phyloP scores from a whole-genome alignment of 2,888 invertebrate genomes.

The Acrocera orbiculus region DNA sequence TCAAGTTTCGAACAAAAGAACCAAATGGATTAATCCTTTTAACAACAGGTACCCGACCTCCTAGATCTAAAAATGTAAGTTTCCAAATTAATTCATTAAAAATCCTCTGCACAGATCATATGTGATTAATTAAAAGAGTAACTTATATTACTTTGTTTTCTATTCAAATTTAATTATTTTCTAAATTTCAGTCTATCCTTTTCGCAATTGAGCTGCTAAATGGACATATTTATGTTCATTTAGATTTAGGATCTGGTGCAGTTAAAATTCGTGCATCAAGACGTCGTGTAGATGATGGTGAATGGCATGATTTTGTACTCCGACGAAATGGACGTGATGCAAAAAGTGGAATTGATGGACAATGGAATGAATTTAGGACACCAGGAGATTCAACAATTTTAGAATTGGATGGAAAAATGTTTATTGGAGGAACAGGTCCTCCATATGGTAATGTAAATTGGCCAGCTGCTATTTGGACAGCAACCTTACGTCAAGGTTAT shows the following conservation, averaged over 20 bases:
- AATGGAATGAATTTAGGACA: constrained; percentile 73
- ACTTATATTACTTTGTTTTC: too few species aligned
- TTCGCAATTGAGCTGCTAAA: constrained; percentile 89
- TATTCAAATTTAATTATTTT: constrained; percentile 2
- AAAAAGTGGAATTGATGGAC: constrained; percentile 74
- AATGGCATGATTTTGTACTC: constrained; percentile 81
- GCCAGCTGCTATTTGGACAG: constrained; percentile 81
- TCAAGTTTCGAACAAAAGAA: constrained; percentile 91
- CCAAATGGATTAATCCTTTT: constrained; percentile 86
- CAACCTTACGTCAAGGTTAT: constrained; percentile 72
- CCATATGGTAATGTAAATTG: constrained; percentile 59
- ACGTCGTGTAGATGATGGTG: constrained; percentile 71
- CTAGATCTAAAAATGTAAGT: constrained; percentile 42
- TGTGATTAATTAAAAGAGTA: too few species aligned
- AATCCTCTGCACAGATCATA: too few species aligned
- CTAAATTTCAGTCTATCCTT: constrained; percentile 54
- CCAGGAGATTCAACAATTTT: constrained; percentile 79
- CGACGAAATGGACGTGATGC: constrained; percentile 69
- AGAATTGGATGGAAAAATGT: constrained; percentile 74
- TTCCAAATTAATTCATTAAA: background rate
- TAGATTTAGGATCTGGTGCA: constrained; percentile 84
- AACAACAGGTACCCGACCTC: constrained; percentile 66
- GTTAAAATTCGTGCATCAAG: constrained; percentile 70
- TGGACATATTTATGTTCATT: constrained; percentile 81
- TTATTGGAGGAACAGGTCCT: constrained; percentile 73